Percentiles rank a stretch among this genome's conserved stretches.
phyloP scores from a whole-genome alignment of 2,113 vertebrate species.

The Calyptommatus sinebrachiatus region DNA sequence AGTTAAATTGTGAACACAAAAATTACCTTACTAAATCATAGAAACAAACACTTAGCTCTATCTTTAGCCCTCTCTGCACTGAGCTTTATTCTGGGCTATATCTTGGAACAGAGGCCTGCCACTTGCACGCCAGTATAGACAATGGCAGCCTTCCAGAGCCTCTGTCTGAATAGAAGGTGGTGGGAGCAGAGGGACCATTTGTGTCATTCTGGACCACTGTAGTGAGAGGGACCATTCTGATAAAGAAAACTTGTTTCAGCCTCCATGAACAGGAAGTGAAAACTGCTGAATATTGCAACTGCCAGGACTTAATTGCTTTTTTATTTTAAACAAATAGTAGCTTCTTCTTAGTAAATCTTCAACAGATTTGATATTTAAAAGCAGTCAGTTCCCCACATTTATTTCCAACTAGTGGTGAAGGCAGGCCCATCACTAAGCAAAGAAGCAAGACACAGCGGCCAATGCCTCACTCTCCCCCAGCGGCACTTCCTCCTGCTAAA shows the following conservation, averaged over 20 bases:
- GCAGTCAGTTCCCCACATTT: no score
- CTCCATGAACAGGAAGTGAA: slow-evolving; percentile 63
- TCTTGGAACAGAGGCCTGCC: neutral
- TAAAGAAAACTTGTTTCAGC: slow-evolving; percentile 80
- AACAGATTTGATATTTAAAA: no score
- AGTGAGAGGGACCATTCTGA: slow-evolving; percentile 86
- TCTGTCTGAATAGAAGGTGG: slow-evolving; percentile 71
- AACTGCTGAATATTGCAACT: slow-evolving; percentile 26
- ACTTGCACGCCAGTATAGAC: no score
- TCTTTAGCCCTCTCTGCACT: no score
- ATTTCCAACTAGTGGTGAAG: no score
- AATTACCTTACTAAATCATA: neutral
- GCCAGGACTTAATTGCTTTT: neutral
- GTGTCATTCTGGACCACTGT: slow-evolving; percentile 97
- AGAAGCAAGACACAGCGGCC: no score
- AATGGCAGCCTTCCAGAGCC: slow-evolving; percentile 55
- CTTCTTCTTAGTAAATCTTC: no score
- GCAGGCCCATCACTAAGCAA: no score
- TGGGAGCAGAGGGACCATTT: slow-evolving; percentile 80
- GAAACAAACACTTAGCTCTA: neutral
- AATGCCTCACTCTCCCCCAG: no score
- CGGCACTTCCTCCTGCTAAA: no score
- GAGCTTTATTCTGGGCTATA: no score
- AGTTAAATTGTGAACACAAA: neutral
- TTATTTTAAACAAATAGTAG: no score